phyloP scores from a whole-genome alignment of 2,888 invertebrate genomes.

The Scaeva pyrastri region DNA sequence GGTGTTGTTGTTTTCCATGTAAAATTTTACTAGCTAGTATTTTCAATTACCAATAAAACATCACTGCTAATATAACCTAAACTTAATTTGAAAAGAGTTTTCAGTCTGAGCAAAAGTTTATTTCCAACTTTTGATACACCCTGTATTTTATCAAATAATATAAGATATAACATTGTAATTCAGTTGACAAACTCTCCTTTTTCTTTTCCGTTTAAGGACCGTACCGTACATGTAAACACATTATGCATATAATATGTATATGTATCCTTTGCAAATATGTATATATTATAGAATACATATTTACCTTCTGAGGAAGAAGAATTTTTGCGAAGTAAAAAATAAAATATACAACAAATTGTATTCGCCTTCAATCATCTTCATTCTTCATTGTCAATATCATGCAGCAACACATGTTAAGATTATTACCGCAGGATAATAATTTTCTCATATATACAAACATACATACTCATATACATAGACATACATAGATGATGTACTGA shows the following conservation, averaged over 20 bases:
- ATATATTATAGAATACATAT: background rate
- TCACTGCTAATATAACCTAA: too few relatives aligned
- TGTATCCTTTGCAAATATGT: background rate
- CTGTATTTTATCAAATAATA: too few relatives aligned
- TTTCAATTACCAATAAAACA: too few relatives aligned
- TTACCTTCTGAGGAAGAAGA: background rate
- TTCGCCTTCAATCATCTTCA: slow-evolving; percentile 13
- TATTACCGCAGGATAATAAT: slow-evolving; percentile 18
- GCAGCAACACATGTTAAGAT: background rate
- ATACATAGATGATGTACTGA: background rate
- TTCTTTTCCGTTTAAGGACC: too few relatives aligned
- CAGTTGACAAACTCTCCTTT: too few relatives aligned
- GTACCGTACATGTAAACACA: background rate
- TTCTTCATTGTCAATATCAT: slow-evolving; percentile 15
- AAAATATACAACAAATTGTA: background rate
- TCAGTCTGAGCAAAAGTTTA: too few relatives aligned
- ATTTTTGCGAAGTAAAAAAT: slow-evolving; percentile 1
- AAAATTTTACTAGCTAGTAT: too few relatives aligned
- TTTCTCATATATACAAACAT: background rate
- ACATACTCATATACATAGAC: too few relatives aligned
- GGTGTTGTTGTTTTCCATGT: too few relatives aligned
- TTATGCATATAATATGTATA: background rate
- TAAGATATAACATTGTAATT: too few relatives aligned
- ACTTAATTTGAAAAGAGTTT: too few relatives aligned
- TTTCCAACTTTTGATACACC: too few relatives aligned